phyloP scores from a whole-genome alignment of 2,113 vertebrate genomes.

The Odocoileus hemionus region DNA sequence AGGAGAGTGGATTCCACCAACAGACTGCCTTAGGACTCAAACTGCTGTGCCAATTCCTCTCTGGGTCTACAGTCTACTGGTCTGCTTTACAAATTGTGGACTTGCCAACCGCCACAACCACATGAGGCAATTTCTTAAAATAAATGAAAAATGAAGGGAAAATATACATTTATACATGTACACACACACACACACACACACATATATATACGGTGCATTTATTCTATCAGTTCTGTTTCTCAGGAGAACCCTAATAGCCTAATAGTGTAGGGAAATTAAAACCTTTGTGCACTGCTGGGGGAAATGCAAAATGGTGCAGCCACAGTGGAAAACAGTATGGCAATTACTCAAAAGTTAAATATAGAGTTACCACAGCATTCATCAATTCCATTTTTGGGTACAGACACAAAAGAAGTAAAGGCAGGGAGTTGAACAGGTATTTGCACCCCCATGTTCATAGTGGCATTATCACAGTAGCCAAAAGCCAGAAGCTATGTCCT shows the following conservation, averaged over 20 bases:
- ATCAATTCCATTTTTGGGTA: neutral
- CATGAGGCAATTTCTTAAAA: neutral
- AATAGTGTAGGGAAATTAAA: neutral
- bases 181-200: neutral
- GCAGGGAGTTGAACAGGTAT: neutral
- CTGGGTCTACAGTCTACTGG: neutral
- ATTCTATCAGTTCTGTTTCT: neutral
- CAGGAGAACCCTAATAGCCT: neutral
- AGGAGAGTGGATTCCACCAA: neutral
- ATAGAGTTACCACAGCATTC: neutral
- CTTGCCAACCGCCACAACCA: neutral
- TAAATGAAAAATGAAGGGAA: neutral
- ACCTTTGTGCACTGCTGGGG: neutral
- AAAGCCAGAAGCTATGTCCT: neutral
- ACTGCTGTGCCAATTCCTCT: rapidly evolving
- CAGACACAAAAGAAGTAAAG: neutral
- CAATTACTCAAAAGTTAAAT: neutral
- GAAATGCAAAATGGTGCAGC: neutral
- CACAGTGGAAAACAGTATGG: neutral
- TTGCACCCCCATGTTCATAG: neutral
- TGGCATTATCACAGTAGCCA: neutral
- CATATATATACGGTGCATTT: neutral
- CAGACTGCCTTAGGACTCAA: neutral
- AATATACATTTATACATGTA: neutral
- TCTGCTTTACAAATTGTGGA: neutral